These are phyloP conservation scores for Subacronicta megacephala DNA, from an alignment of 2,888 invertebrate genomes.

Conservation along the genomic window DNA sequence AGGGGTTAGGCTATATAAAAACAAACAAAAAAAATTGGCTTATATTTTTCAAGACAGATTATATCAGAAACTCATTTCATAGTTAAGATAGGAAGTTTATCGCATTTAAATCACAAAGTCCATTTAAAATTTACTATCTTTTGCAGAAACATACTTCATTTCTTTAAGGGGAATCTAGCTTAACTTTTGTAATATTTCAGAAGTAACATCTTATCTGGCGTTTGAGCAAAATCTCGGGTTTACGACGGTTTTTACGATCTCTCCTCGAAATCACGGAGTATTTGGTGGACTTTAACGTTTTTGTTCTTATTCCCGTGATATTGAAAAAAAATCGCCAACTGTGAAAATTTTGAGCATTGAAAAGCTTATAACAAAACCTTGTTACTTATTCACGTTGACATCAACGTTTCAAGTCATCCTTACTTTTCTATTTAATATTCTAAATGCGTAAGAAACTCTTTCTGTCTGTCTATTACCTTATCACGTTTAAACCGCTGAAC, in stretches of 20 bases:
- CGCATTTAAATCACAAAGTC: slow-evolving; percentile 1
- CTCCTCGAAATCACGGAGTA: slow-evolving; percentile 18
- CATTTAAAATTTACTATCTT: slow-evolving; percentile 3
- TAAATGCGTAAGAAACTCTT: too few relatives aligned
- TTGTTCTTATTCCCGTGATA: background rate
- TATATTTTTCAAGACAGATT: too few relatives aligned
- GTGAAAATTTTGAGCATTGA: too few relatives aligned
- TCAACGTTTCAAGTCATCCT: too few relatives aligned
- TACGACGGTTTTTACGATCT: slow-evolving; percentile 46
- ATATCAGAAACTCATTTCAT: too few relatives aligned
- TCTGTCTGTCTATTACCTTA: too few relatives aligned
- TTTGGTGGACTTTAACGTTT: slow-evolving; percentile 10
- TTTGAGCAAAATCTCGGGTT: slow-evolving; percentile 46
- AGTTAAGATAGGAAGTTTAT: background rate
- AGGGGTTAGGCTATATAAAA: too few relatives aligned
- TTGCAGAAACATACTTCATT: slow-evolving; percentile 11
- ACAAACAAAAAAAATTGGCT: too few relatives aligned
- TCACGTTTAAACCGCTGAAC: too few relatives aligned
- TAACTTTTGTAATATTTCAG: slow-evolving; percentile 38
- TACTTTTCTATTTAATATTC: too few relatives aligned
- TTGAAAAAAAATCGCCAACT: slow-evolving; percentile 3
- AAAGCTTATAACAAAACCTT: too few relatives aligned
- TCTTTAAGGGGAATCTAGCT: slow-evolving; percentile 2
- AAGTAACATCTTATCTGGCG: slow-evolving; percentile 30
- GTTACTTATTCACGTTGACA: too few relatives aligned